Conservation (phyloP, 2,797 vertebrate species). For the Anabas testudineus region DNA sequence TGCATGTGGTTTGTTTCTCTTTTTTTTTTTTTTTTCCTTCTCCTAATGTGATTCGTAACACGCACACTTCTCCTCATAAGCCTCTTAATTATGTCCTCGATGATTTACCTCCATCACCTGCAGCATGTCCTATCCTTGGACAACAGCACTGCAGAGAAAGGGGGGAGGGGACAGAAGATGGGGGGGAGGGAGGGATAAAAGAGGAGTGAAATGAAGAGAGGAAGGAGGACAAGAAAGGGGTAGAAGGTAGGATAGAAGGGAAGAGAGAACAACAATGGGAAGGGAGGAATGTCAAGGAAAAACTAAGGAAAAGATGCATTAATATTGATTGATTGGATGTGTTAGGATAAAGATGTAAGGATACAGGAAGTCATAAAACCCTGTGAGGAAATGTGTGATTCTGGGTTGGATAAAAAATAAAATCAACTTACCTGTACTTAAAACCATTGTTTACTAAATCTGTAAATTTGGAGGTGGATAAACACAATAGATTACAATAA, state of each 20-base stretch:
- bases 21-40: conserved; percentile 23
- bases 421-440: no score
- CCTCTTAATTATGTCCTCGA: conserved; percentile 88
- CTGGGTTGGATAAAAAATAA: no score
- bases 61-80: conserved; percentile 75
- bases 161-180: conserved; percentile 48
- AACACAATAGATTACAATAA: no score
- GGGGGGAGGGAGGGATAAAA: background rate
- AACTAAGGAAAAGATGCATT: background rate
- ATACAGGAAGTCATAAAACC: no score
- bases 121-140: conserved; percentile 84
- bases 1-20: conserved; percentile 48
- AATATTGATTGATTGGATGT: no score
- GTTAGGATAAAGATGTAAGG: no score
- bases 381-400: no score
- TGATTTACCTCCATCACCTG: conserved; percentile 84
- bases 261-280: background rate
- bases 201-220: conserved; percentile 8
- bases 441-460: no score
- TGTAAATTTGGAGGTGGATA: no score
- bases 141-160: conserved; percentile 52
- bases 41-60: conserved; percentile 68
- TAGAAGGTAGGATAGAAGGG: background rate
- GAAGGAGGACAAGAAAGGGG: background rate
- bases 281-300: background rate